These are phyloP conservation scores for Eristalis arbustorum DNA, from an alignment of 2,888 invertebrate species.

Conservation along the genomic window DNA sequence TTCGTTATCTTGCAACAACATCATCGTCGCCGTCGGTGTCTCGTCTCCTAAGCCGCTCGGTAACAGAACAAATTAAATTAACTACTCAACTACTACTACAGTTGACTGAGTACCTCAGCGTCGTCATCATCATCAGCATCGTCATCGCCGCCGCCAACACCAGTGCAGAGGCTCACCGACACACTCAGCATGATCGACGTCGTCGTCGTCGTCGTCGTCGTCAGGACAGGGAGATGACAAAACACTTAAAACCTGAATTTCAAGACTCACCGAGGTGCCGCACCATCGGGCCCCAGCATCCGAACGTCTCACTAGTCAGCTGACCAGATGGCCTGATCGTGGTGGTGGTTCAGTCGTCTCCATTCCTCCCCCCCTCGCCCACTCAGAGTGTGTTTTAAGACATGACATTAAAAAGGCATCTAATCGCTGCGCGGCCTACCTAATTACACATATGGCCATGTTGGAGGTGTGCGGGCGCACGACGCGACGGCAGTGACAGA, in stretches of 20 bases:
- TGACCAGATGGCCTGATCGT: constrained; percentile 4
- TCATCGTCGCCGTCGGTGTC: constrained; percentile 20
- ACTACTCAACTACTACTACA: constrained; percentile 29
- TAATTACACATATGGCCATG: constrained; percentile 57
- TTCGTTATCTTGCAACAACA: constrained; percentile 54
- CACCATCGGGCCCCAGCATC: not conserved
- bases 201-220: not conserved
- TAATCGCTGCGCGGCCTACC: constrained; percentile 68
- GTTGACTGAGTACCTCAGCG: not conserved
- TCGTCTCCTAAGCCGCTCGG: constrained; percentile 46
- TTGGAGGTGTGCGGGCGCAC: not conserved
- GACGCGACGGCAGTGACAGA: not conserved
- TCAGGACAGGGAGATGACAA: constrained; percentile 48
- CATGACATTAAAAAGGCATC: constrained; percentile 68
- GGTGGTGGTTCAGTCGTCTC: constrained; percentile 1
- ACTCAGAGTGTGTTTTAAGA: constrained; percentile 60
- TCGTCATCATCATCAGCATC: not conserved
- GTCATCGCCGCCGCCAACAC: not conserved
- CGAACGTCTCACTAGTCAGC: not conserved
- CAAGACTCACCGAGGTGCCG: constrained; percentile 45
- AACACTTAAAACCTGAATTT: constrained; percentile 66
- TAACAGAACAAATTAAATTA: constrained; percentile 65
- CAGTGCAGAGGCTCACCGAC: not conserved
- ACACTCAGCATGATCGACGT: not conserved
- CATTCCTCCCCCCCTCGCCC: not conserved